Conservation (phyloP, 2,113 vertebrate genomes). For the Serilophus lunatus region DNA sequence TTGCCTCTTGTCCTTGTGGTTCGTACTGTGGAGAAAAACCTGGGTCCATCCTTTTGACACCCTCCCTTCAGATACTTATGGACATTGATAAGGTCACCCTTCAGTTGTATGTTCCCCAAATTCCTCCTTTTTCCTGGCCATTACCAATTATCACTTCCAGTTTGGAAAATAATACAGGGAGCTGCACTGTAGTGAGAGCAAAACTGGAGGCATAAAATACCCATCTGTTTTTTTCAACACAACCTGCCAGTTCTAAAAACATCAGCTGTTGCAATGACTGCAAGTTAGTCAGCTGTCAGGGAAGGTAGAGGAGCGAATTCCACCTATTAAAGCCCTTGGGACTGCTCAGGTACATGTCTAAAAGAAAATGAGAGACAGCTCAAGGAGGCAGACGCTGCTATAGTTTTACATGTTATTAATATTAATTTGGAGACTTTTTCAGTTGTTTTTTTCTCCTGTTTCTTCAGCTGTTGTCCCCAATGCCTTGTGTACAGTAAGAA, state of each 20-base stretch:
- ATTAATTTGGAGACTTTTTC: not conserved
- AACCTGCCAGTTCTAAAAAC: not conserved
- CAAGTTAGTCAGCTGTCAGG: not conserved
- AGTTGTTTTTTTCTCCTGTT: not conserved
- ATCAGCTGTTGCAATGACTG: not conserved
- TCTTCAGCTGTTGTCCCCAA: not conserved
- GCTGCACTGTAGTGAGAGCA: not conserved
- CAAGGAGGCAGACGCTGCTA: not conserved
- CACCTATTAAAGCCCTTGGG: not conserved
- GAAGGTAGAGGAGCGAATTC: not conserved
- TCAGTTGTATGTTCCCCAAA: not conserved
- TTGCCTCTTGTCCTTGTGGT: not conserved
- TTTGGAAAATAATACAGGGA: not conserved
- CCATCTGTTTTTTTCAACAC: not conserved
- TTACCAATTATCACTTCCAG: not conserved
- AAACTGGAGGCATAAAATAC: not conserved
- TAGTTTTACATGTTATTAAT: not conserved
- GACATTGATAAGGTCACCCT: not conserved
- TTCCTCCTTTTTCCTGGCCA: not conserved
- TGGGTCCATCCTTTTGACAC: not conserved
- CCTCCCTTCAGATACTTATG: not conserved
- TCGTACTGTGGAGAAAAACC: fast-evolving
- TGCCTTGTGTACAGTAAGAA: not conserved
- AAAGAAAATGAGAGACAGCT: not conserved
- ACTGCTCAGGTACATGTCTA: not conserved